Evolutionary conservation across 2,797 vertebrate species (phyloP), one percentile per base, ranked within the genome.

Genomic region (Chromis chromis): DNA sequence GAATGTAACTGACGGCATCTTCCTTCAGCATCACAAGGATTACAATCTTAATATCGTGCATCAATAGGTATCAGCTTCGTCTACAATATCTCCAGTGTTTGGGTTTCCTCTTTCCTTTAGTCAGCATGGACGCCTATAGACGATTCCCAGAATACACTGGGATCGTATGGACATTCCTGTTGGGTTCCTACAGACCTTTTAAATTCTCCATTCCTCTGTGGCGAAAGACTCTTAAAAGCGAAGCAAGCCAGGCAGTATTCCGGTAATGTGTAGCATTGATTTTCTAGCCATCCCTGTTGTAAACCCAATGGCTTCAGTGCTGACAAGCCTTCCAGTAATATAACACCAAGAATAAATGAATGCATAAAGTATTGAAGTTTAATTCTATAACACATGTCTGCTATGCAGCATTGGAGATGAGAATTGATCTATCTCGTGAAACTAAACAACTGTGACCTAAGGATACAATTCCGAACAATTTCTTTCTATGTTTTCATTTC

Each of bases 221-320:
- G 60, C n/a, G 1, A 78, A 70, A 84, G 70, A 78, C 74, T 74
- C 60, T 81, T 88, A 84, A 88, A 89, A 86, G 85, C 82, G 67
- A 54, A 52, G 58, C 28, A 82, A 85, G 75, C 75, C 52, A 36
- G 24, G 31, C 55, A 61, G 59, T 57, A 50, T 76, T 84, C 74
- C 68, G 39, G 78, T 91, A 89, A 91, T 86, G 83, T 73, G 64
- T 53, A 44, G 16, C 77, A 91, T 91, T 83, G 88, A 93, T 91
- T 90, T 80, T 83, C 50, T 28, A 55, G 25, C 21, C 22, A 58
- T 84, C 21, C 49, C 46, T 57, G 61, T 76, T 84, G 46, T 69
- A 81, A 67, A 61, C 49, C 21, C 55, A 55, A 58, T 70, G 65
- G 70, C 52, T 69, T 74, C 57, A 67, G 61, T 76, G 78, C 73